Conservation (phyloP, 2,888 invertebrate species). For the Pogonocherus hispidulus region DNA sequence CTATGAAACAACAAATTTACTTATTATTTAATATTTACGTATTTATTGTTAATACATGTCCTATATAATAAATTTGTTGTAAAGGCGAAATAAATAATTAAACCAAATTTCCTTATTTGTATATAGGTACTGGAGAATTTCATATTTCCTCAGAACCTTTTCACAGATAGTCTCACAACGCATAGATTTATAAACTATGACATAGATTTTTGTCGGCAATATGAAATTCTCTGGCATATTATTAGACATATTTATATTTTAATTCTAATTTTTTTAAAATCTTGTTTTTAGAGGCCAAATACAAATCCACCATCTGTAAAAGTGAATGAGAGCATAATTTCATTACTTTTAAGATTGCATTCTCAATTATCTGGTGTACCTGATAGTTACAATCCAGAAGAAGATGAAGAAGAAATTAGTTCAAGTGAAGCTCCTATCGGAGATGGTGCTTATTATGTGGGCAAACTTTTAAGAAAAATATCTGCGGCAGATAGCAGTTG, state of each 20-base stretch:
- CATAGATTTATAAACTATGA: too few relatives aligned
- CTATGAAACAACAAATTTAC: neutral
- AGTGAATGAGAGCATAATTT: slow-evolving; percentile 91
- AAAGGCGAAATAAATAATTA: too few relatives aligned
- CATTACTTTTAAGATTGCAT: slow-evolving; percentile 90
- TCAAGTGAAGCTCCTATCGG: slow-evolving; percentile 72
- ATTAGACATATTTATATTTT: too few relatives aligned
- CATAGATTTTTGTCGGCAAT: too few relatives aligned
- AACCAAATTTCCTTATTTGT: too few relatives aligned
- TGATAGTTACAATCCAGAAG: slow-evolving; percentile 78
- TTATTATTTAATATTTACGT: too few relatives aligned
- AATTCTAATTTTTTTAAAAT: neutral
- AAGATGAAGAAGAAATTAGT: slow-evolving; percentile 66
- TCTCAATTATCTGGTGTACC: slow-evolving; percentile 87
- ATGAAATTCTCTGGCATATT: too few relatives aligned
- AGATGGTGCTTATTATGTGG: slow-evolving; percentile 91
- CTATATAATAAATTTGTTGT: too few relatives aligned
- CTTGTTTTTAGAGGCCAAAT: slow-evolving; percentile 53
- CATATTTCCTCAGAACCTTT: too few relatives aligned
- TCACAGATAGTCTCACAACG: too few relatives aligned
- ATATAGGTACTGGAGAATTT: too few relatives aligned
- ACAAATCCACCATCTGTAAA: slow-evolving; percentile 63
- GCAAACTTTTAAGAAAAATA: slow-evolving; percentile 83
- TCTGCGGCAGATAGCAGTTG: slow-evolving; percentile 80
- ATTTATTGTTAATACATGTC: too few relatives aligned